Percentiles rank a stretch among this genome's conserved stretches.
Evolutionary conservation across 2,888 invertebrate genomes (phyloP).

Genomic region (Celastrina argiolus): DNA sequence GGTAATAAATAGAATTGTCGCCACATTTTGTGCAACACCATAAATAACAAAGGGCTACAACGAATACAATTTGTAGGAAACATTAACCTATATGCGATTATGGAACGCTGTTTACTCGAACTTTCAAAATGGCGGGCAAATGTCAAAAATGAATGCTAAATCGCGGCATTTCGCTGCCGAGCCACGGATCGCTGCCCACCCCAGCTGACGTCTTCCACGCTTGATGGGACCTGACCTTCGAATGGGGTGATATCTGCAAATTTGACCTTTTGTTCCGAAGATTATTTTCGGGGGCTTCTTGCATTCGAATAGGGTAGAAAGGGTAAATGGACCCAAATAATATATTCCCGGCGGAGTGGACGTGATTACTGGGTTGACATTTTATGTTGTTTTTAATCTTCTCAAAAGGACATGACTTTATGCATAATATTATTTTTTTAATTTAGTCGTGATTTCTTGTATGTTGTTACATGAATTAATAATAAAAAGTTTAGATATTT

Average conservation of each 20-base stretch:
- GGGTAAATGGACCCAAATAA: slow-evolving; percentile 9
- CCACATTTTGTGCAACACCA: neutral
- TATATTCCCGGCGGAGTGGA: neutral
- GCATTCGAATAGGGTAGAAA: slow-evolving; percentile 8
- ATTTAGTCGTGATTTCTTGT: too few relatives aligned
- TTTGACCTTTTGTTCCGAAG: slow-evolving; percentile 6
- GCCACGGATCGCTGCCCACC: slow-evolving; percentile 36
- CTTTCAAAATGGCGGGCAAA: slow-evolving; percentile 39
- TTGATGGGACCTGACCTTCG: slow-evolving; percentile 38
- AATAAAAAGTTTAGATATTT: too few relatives aligned
- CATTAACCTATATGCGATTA: slow-evolving; percentile 11
- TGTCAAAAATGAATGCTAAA: slow-evolving; percentile 42
- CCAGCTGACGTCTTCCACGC: slow-evolving; percentile 40
- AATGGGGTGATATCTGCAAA: slow-evolving; percentile 21
- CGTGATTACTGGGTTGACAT: neutral
- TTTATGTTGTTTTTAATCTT: neutral
- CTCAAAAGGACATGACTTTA: neutral
- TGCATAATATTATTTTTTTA: too few relatives aligned
- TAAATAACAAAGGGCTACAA: neutral
- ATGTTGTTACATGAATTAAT: too few relatives aligned
- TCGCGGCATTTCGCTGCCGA: slow-evolving; percentile 35
- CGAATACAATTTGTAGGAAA: neutral
- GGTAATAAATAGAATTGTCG: neutral
- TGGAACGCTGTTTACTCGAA: slow-evolving; percentile 19
- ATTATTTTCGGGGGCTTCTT: slow-evolving; percentile 10